Evolutionary conservation across 2,797 vertebrate genomes (phyloP), one percentile per base, ranked within the genome.

Genomic region (Tolypeutes matacus): DNA sequence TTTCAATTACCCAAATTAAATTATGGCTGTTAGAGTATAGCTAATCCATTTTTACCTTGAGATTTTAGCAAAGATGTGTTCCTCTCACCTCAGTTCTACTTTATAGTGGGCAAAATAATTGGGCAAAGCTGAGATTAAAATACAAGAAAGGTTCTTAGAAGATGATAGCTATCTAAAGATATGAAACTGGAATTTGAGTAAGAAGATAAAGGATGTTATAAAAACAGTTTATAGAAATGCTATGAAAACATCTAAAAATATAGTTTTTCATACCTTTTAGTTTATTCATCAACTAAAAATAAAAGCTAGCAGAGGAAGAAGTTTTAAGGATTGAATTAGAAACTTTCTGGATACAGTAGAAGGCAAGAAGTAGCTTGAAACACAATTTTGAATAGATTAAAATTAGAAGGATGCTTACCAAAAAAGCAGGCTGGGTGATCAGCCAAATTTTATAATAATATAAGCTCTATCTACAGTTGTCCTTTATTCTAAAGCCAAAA

Each of bases 1-100:
- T 73, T 90, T 94, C 78, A 94, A 86, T 75, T 90, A 67, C 75
- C 4, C 91, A 94, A 92, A 89, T 96, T 92, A 91, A 86, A 53
- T 87, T 89, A 67, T 86, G 51, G 93, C n/a, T 65, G 4, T 86
- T 73, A 82, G 34, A 62, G 7, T 83, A 7, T 5, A 93, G 64
- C 7, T 42, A 89, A 72, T 78, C 14, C 18, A 31, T 51, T 46
- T 76, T 87, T 81, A 73, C 49, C 87, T 53, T 86, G 72, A 90
- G 72, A 86, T 39, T 81, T 96, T 70, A 82, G 49, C 25, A 89
- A 39, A 23, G 46, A 93, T 77, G 2, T 56, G 25, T 2, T 67
- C 8, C 21, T 89, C 70, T 93, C 21, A 78, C 29, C 53, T 87
- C 51, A 39, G 8, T 58, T 78, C 15, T 70, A 25, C 49, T 85